Percentiles rank a stretch among this genome's conserved stretches.
Conservation (phyloP, 2,888 invertebrate genomes). For the Drosophila prolongata region DNA sequence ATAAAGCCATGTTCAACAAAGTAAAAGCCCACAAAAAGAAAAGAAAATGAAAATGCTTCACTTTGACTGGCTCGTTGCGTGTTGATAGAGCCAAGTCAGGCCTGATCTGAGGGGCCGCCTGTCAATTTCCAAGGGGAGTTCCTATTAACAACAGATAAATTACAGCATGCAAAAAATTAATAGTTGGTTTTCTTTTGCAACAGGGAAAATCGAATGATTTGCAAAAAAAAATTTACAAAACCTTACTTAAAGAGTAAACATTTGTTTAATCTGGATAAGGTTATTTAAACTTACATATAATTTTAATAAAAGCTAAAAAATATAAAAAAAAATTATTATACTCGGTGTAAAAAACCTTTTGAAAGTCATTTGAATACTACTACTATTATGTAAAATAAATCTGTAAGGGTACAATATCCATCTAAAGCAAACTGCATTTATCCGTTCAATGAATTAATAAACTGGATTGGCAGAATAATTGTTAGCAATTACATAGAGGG, state of each 20-base stretch:
- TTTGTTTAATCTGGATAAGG: background rate
- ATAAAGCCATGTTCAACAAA: slow-evolving; percentile 46
- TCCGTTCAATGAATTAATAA: background rate
- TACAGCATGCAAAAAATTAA: slow-evolving; percentile 31
- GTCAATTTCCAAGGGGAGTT: slow-evolving; percentile 44
- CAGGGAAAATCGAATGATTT: slow-evolving; percentile 17
- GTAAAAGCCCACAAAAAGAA: slow-evolving; percentile 42
- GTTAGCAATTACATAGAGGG: background rate
- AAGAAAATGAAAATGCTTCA: slow-evolving; percentile 28
- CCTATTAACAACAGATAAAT: slow-evolving; percentile 45
- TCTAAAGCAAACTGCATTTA: background rate
- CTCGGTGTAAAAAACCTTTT: background rate
- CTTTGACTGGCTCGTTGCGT: slow-evolving; percentile 26
- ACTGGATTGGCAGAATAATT: background rate
- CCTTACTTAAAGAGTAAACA: background rate
- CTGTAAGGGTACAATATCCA: background rate
- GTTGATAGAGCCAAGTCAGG: slow-evolving; percentile 31
- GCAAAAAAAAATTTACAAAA: slow-evolving; percentile 3
- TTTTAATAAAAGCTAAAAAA: no score
- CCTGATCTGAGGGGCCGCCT: slow-evolving; percentile 35
- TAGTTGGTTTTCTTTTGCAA: slow-evolving; percentile 4
- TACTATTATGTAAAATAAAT: no score
- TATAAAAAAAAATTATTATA: no score
- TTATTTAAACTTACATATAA: background rate
- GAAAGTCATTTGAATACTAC: background rate